Evolutionary conservation across 1,140 invertebrate genomes (phyloP).

Genomic region (Maconellicoccus hirsutus): DNA sequence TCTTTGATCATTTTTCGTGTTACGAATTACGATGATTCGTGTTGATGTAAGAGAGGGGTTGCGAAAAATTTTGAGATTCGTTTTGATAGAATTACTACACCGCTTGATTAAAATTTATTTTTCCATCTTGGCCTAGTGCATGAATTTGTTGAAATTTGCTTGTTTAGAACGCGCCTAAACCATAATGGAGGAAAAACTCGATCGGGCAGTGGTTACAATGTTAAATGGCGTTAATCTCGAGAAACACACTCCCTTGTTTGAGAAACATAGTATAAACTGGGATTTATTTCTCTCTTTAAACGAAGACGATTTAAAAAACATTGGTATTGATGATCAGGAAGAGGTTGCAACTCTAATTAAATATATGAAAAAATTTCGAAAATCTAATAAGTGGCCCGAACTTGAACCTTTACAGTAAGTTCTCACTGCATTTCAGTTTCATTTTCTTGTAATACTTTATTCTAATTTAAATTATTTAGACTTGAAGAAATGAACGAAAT

Average conservation of each 20-base stretch:
- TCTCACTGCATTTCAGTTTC: background rate
- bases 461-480: background rate
- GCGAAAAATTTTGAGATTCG: no score
- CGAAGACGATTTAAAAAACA: background rate
- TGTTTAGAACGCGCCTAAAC: background rate
- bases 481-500: background rate
- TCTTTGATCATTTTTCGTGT: no score
- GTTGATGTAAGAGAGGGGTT: no score
- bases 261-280: background rate
- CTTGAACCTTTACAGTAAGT: background rate
- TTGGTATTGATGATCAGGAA: background rate
- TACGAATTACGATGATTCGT: no score
- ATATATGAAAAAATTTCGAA: background rate
- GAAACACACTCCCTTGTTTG: background rate
- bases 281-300: background rate
- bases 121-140: background rate
- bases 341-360: background rate
- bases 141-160: background rate
- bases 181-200: background rate
- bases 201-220: background rate
- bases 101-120: background rate
- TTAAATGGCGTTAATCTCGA: background rate
- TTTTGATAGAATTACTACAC: constrained; percentile 4
- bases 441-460: background rate
- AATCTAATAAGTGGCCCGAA: background rate